A percentile compares a stretch with the other conserved stretches of the same genome.
Conservation (phyloP, 2,797 vertebrate genomes). For the Dermochelys coriacea region DNA sequence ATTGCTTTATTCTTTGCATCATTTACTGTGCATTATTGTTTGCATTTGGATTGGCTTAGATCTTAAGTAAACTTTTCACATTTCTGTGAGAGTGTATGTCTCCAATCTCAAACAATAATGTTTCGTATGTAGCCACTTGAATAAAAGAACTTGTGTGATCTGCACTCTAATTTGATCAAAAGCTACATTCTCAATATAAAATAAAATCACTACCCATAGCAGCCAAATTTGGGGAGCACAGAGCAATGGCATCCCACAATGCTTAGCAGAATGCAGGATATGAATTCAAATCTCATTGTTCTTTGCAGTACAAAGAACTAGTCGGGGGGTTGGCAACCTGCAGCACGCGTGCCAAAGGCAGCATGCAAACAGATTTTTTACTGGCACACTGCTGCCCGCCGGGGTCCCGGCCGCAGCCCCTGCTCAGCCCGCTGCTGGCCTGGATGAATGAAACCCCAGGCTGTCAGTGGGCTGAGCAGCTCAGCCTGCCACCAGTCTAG, state of each 20-base stretch:
- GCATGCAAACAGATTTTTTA: too few species aligned
- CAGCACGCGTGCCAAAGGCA: too few species aligned
- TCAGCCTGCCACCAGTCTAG: too few species aligned
- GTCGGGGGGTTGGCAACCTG: too few species aligned
- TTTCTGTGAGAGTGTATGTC: not conserved
- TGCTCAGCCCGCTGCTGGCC: too few species aligned
- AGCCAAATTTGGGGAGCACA: not conserved
- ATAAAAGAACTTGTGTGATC: not conserved
- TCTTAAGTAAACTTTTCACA: not conserved
- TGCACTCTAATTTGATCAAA: not conserved
- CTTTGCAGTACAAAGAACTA: not conserved
- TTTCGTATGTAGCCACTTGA: not conserved
- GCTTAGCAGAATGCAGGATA: too few species aligned
- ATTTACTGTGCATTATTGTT: not conserved
- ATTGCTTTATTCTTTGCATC: not conserved
- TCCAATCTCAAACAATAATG: not conserved
- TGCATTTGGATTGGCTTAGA: not conserved
- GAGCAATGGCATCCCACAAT: not conserved
- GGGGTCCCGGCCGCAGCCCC: too few species aligned
- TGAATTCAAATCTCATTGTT: not conserved
- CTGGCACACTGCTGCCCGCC: too few species aligned
- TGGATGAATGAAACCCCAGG: too few species aligned
- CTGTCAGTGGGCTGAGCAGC: too few species aligned
- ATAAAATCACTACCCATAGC: not conserved
- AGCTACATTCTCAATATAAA: not conserved